phyloP scores from a whole-genome alignment of 2,113 vertebrate genomes.

The Gracilinanus agilis region DNA sequence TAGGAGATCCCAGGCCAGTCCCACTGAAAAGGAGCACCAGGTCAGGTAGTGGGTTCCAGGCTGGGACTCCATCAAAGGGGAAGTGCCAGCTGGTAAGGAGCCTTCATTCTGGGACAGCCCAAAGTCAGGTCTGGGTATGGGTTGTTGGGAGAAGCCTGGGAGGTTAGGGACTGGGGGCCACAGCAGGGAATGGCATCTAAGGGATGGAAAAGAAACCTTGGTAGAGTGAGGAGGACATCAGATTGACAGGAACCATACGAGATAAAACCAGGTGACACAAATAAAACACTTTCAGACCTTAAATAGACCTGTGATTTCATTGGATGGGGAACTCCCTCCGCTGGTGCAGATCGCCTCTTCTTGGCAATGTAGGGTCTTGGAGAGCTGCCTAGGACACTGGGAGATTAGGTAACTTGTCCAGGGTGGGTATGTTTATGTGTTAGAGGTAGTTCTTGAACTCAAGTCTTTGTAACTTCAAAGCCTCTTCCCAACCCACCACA shows the following conservation, averaged over 20 bases:
- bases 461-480: neutral
- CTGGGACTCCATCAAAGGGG: neutral
- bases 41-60: conserved; percentile 42
- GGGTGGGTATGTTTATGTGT: neutral
- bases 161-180: neutral
- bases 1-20: conserved; percentile 54
- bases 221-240: neutral
- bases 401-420: neutral
- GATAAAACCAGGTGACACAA: neutral
- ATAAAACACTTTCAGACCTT: neutral
- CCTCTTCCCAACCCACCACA: neutral
- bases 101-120: neutral
- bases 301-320: neutral
- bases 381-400: neutral
- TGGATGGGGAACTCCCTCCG: neutral
- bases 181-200: neutral
- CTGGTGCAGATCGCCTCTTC: neutral
- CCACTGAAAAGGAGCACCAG: conserved; percentile 21
- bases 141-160: neutral
- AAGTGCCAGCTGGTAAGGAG: neutral
- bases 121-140: neutral
- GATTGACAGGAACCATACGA: neutral
- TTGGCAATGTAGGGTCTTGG: neutral
- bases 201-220: neutral
- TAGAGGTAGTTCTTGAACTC: neutral